These are phyloP conservation scores for Coptotermes formosanus DNA, from an alignment of 1,140 invertebrate genomes.

Conservation along the genomic window DNA sequence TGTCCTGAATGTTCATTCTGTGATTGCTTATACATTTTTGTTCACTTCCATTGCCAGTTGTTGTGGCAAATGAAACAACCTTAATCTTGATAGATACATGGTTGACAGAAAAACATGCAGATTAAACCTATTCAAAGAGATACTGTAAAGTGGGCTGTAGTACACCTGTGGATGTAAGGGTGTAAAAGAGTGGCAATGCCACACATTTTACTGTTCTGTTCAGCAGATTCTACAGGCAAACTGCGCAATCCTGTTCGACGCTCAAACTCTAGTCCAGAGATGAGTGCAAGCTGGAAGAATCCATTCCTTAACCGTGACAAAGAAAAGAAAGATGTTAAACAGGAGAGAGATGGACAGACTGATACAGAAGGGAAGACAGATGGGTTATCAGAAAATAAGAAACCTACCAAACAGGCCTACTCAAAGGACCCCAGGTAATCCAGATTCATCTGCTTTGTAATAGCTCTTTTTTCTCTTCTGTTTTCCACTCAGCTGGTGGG, in stretches of 20 bases:
- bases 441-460: neutral
- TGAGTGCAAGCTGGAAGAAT: conserved; percentile 82
- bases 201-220: neutral
- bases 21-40: too few species aligned
- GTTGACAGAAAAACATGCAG: too few species aligned
- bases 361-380: conserved; percentile 49
- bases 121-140: too few species aligned
- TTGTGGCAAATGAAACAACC: too few species aligned
- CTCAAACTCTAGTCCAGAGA: conserved; percentile 87
- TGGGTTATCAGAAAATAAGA: conserved; percentile 54
- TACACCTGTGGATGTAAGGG: neutral
- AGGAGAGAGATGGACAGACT: conserved; percentile 21
- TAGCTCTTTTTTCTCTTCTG: too few species aligned
- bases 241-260: conserved; percentile 77
- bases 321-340: conserved; percentile 27
- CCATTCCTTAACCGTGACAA: conserved; percentile 55
- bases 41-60: too few species aligned
- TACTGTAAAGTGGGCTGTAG: too few species aligned
- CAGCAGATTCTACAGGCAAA: conserved; percentile 39
- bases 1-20: too few species aligned
- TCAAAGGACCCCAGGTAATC: conserved; percentile 63
- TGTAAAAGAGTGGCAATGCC: neutral
- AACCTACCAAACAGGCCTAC: conserved; percentile 61
- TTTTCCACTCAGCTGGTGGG: too few species aligned
- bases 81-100: neutral